A percentile compares a stretch with the other conserved stretches of the same genome.
Conservation (phyloP, 2,888 invertebrate genomes). For the Trachelus stipa region DNA sequence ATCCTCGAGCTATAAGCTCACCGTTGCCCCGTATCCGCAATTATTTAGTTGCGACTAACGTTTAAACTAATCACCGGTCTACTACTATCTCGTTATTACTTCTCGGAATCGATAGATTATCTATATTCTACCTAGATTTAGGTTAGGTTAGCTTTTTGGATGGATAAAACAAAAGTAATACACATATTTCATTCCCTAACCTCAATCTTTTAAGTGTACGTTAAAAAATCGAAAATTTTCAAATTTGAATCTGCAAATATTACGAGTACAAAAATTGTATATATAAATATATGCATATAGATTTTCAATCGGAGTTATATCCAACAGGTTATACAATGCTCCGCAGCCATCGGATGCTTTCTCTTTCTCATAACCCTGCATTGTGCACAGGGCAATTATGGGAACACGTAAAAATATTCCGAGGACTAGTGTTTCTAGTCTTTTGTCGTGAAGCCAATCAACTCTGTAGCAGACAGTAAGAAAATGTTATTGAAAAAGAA, state of each 20-base stretch:
- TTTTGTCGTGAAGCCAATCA: background rate
- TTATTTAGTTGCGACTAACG: conserved; percentile 4
- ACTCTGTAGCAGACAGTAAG: background rate
- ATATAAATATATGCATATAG: background rate
- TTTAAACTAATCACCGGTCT: conserved; percentile 4
- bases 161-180: background rate
- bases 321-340: background rate
- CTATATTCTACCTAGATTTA: background rate
- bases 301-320: background rate
- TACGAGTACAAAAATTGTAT: background rate
- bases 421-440: background rate
- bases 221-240: background rate
- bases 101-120: background rate
- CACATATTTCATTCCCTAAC: background rate
- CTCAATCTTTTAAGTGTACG: background rate
- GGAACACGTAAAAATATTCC: background rate
- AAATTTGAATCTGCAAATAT: background rate
- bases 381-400: background rate
- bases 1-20: background rate
- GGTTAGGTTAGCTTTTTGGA: background rate
- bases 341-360: background rate
- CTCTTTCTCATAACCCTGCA: background rate
- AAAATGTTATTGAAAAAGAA: background rate
- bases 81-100: conserved; percentile 1
- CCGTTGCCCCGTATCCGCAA: background rate